phyloP scores from a whole-genome alignment of 2,888 invertebrate genomes.

The Idaea straminata region DNA sequence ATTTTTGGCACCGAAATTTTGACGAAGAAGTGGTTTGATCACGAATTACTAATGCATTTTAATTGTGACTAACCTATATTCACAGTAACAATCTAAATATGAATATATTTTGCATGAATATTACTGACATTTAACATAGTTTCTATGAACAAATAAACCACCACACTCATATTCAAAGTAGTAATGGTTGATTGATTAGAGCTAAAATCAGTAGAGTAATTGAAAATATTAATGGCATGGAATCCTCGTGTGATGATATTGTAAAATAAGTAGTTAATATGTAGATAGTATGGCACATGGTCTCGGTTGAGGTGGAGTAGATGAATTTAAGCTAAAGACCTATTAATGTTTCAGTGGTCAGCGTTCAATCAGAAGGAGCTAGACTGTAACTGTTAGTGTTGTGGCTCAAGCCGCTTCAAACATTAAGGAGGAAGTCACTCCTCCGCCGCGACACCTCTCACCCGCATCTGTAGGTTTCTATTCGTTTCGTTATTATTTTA shows the following conservation, averaged over 20 bases:
- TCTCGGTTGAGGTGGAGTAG: conserved; percentile 55
- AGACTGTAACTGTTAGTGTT: conserved; percentile 61
- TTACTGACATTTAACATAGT: conserved; percentile 6
- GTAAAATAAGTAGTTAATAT: conserved; percentile 22
- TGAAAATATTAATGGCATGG: conserved; percentile 14
- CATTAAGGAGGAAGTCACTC: conserved; percentile 61
- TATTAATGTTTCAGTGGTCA: conserved; percentile 77
- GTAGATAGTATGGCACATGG: conserved; percentile 50
- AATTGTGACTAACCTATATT: conserved; percentile 18
- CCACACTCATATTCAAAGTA: neutral
- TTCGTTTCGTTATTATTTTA: conserved; percentile 57
- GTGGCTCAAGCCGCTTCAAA: conserved; percentile 59
- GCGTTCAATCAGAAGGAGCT: conserved; percentile 73
- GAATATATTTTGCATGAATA: conserved; percentile 19
- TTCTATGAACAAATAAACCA: neutral
- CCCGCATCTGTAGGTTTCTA: conserved; percentile 72
- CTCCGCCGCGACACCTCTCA: conserved; percentile 73
- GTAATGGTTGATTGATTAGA: conserved; percentile 1
- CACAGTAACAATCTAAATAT: neutral
- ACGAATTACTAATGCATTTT: neutral
- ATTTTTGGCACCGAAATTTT: conserved; percentile 7
- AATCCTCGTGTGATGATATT: conserved; percentile 27
- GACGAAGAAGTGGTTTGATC: conserved; percentile 5
- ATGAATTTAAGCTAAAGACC: conserved; percentile 57
- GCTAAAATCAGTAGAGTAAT: conserved; percentile 8